Base-by-base conservation (phyloP, 1,140 invertebrate genomes). In the Ips typographus region DNA sequence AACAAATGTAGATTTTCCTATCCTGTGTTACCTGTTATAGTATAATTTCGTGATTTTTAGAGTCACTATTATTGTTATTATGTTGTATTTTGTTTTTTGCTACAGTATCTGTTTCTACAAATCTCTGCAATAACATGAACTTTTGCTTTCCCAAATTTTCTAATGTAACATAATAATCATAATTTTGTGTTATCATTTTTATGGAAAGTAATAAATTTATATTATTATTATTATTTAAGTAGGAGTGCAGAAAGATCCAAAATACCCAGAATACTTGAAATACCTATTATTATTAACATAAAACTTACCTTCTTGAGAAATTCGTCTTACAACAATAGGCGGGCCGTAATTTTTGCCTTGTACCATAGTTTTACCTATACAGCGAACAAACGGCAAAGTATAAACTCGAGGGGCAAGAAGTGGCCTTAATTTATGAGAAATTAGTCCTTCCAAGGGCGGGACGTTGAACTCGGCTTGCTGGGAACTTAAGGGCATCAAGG, bases 281-380 rank as follows among this genome's bases (percentile, higher is more conserved):
- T 22, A 22, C 22, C 22, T 22, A 22, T 22, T 22, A 58, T 47
- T 1, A 22, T 22, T 41, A 49, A 49, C 2, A 38, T 55, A 63
- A 41, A 22, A 73, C 40, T 2, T 1, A 63, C 85, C 84, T 80
- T 85, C 84, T 61, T 84, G 85, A 41, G 85, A 80, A 8, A 89
- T 79, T 41, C 88, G 77, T 72, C 85, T 83, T 1, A 90, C 88
- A 40, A 86, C 88, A 4, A 90, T 87, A 75, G 87, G 87, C 1
- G 88, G 88, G 1, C 88, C 88, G 74, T 88, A 89, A 77, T 88
- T 89, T 65, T 85, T 83, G 4, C 87, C 87, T 75, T 88, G 87
- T 5, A 89, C 84, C 88, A 89, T 89, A 1, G 88, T 90, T 65
- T 87, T 84, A 39, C 86, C 85, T 7, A 90, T 80, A 67, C 85